These are phyloP conservation scores for Melipona beecheii DNA, from an alignment of 2,888 invertebrate species.

Conservation along the genomic window DNA sequence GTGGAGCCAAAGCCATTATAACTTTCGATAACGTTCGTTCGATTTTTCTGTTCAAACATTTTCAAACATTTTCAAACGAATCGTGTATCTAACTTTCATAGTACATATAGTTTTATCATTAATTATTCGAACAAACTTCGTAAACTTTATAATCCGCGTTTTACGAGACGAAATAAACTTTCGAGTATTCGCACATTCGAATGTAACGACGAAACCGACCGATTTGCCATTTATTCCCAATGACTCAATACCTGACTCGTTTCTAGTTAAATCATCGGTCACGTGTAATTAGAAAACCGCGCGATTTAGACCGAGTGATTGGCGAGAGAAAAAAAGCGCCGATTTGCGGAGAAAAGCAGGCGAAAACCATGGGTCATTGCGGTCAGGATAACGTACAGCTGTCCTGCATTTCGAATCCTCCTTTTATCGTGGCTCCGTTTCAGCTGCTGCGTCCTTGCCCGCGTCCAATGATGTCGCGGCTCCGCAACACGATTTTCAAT, in stretches of 20 bases:
- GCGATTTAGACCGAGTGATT: not conserved
- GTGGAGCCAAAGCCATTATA: too few relatives aligned
- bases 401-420: constrained; percentile 51
- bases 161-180: too few relatives aligned
- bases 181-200: too few relatives aligned
- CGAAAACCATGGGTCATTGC: constrained; percentile 54
- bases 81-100: too few relatives aligned
- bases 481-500: constrained; percentile 28
- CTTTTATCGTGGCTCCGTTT: constrained; percentile 50
- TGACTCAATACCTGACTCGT: not conserved
- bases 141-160: not conserved
- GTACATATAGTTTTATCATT: too few relatives aligned
- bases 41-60: too few relatives aligned
- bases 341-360: constrained; percentile 13
- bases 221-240: not conserved
- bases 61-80: too few relatives aligned
- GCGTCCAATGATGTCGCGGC: constrained; percentile 30
- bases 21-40: too few relatives aligned
- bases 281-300: not conserved
- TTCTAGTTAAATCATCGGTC: not conserved
- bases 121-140: not conserved
- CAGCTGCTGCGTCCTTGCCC: constrained; percentile 57
- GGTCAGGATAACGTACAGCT: constrained; percentile 56
- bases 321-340: not conserved
- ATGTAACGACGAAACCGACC: not conserved